Base-by-base conservation (phyloP, 1,140 invertebrate genomes). In the Micrasema minimum region DNA sequence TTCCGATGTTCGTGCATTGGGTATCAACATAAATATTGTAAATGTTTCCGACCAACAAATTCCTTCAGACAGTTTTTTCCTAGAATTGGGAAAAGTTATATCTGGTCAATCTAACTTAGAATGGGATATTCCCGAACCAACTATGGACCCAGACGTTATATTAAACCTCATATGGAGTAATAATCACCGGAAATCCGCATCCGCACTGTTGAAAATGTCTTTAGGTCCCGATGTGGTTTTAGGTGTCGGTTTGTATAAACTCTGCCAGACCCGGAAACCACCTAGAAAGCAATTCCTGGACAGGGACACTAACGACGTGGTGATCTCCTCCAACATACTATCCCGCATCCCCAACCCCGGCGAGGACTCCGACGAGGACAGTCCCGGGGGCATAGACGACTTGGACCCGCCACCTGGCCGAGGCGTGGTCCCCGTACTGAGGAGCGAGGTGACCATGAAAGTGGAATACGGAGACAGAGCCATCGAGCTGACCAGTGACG, bases 161-260 rank as follows among this genome's bases (percentile, higher is more conserved):
- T n/a, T 75, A 12, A 48, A 48, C 2, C 20, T 71, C 12, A 65
- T 75, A 12, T 73, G 67, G 68, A 57, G 57, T 61, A 64, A 43
- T 45, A 45, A 51, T n/a, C 59, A 65, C 35, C 38, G 37, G 18
- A 71, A 68, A 61, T 23, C 16, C 11, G 74, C 74, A 4, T 65
- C 57, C 35, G 64, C 71, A 16, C 18, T 35, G 12, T 5, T 75
- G 2, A 72, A 72, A 41, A 57, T 75, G 22, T 38, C 55, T 48
- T 38, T 75, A 23, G 71, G 71, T 22, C 37, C 57, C 12, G 71
- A 69, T 37, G 68, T 75, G 1, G 20, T 43, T 10, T 10, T 71
- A 5, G 71, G 74, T 16, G 71, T 75, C 6, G 68, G 64, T 14
- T 26, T 75, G 9, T 75, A 73, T 64, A n/a, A 66, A 20, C 57